Evolutionary conservation across 2,888 invertebrate species (phyloP).

Genomic region (Diplolepis rosae): DNA sequence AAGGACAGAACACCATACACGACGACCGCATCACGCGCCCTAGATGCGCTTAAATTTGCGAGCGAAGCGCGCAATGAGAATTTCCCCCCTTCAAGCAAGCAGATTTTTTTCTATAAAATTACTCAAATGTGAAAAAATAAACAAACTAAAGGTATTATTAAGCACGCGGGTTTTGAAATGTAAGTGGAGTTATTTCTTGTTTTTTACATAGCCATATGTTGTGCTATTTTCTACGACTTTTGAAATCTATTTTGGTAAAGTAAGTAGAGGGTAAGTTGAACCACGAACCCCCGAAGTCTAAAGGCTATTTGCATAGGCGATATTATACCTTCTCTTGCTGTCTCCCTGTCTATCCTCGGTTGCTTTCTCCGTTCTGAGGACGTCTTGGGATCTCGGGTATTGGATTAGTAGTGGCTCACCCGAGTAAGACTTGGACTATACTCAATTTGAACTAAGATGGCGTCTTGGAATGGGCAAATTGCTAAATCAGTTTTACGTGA

Average conservation of each 20-base stretch:
- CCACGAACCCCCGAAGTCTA: slow-evolving; percentile 64
- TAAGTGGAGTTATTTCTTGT: too few species aligned
- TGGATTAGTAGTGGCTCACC: slow-evolving; percentile 74
- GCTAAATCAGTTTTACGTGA: slow-evolving; percentile 74
- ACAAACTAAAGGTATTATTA: too few species aligned
- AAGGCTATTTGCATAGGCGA: slow-evolving; percentile 74
- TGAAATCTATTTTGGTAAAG: slow-evolving; percentile 16
- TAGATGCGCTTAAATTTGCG: too few species aligned
- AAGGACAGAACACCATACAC: too few species aligned
- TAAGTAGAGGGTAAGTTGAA: slow-evolving; percentile 48
- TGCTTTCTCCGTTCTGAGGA: slow-evolving; percentile 53
- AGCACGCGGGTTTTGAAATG: too few species aligned
- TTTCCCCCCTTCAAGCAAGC: too few species aligned
- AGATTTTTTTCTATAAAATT: too few species aligned
- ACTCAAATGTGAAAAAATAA: too few species aligned
- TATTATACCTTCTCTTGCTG: slow-evolving; percentile 67
- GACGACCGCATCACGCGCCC: too few species aligned
- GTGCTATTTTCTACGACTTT: background rate
- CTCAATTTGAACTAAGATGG: slow-evolving; percentile 73
- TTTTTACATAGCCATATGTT: too few species aligned
- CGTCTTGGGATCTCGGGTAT: slow-evolving; percentile 71
- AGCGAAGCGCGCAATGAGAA: too few species aligned
- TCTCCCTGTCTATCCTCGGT: slow-evolving; percentile 41
- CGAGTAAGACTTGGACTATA: slow-evolving; percentile 72
- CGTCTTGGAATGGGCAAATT: slow-evolving; percentile 70